Evolutionary conservation across 1,140 invertebrate species (phyloP).

Genomic region (Scaptomyza montana): DNA sequence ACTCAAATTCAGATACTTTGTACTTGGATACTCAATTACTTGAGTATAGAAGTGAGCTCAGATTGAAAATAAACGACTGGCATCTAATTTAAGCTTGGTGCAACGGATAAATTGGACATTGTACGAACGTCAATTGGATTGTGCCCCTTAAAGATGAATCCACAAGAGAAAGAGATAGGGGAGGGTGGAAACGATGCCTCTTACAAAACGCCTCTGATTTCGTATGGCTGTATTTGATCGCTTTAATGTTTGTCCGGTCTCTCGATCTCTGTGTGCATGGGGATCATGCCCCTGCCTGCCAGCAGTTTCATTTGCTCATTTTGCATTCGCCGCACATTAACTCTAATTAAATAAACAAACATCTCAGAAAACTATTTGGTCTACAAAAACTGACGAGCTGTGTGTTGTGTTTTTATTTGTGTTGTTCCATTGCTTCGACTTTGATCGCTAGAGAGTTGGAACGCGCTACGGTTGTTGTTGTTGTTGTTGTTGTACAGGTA

Average conservation of each 20-base stretch:
- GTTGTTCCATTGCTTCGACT: neutral
- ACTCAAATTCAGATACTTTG: too few relatives aligned
- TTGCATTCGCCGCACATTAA: constrained; percentile 33
- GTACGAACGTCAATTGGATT: constrained; percentile 44
- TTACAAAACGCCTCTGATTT: constrained; percentile 11
- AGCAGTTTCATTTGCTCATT: neutral
- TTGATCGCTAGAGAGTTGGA: constrained; percentile 14
- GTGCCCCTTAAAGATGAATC: constrained; percentile 15
- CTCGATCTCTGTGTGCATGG: neutral
- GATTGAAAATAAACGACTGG: constrained; percentile 58
- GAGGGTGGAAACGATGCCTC: neutral
- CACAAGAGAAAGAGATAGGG: neutral
- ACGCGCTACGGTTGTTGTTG: neutral
- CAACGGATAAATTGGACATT: constrained; percentile 56
- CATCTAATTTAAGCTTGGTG: constrained; percentile 59
- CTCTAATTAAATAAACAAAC: constrained; percentile 77
- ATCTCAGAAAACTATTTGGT: constrained; percentile 70
- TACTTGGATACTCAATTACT: constrained; percentile 18
- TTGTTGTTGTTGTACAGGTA: constrained; percentile 4
- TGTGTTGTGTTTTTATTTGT: constrained; percentile 16
- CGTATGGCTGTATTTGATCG: constrained; percentile 1
- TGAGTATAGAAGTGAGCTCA: constrained; percentile 28
- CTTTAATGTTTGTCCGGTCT: constrained; percentile 19
- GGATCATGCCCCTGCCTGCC: too few relatives aligned
- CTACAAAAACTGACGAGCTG: constrained; percentile 40